Conservation (phyloP, 2,888 invertebrate genomes). For the Argyresthia goedartella region DNA sequence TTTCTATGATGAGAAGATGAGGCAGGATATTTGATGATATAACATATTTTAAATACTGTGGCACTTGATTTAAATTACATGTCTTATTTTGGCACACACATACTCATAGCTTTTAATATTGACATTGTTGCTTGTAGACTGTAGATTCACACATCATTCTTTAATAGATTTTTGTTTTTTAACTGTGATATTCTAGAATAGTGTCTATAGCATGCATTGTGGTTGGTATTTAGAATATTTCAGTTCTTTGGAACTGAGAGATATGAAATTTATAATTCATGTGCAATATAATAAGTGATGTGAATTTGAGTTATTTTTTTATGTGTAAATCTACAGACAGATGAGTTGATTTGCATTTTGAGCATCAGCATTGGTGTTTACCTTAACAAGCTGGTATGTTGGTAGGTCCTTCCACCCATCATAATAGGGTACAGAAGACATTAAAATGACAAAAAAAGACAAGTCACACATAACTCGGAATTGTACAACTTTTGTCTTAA, state of each 20-base stretch:
- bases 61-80: no score
- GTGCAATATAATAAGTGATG: no score
- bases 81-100: no score
- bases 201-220: not conserved
- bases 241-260: not conserved
- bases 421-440: conserved; percentile 65
- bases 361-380: conserved; percentile 48
- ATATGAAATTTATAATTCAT: no score
- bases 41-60: no score
- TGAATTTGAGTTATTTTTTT: conserved; percentile 8
- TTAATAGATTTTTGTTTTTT: no score
- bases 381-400: conserved; percentile 77
- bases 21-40: no score
- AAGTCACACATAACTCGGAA: conserved; percentile 51
- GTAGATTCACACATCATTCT: no score
- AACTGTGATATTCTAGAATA: no score
- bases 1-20: no score
- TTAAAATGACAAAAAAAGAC: conserved; percentile 66
- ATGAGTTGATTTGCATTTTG: conserved; percentile 42
- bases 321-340: conserved; percentile 61
- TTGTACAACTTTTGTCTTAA: not conserved
- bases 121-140: no score
- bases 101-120: no score
- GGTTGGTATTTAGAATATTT: not conserved
- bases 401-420: conserved; percentile 75